Evolutionary conservation across 2,797 vertebrate genomes (phyloP), one percentile per base, ranked within the genome.

Genomic region (Argyrosomus regius): DNA sequence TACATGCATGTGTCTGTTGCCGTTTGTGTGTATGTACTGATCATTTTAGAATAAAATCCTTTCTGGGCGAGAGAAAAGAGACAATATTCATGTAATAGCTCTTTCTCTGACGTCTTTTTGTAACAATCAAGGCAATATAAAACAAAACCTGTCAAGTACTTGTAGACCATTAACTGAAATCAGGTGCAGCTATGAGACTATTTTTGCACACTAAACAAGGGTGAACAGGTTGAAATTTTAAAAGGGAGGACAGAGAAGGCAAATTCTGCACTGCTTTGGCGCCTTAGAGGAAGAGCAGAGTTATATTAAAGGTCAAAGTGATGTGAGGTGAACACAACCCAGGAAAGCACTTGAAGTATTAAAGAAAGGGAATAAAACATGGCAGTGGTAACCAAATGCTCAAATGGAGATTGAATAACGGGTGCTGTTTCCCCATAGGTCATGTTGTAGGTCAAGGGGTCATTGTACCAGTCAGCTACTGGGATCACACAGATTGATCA

Each of bases 401-500:
- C 16, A 61, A 35, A 63, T 16, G 50, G 24, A 76, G 76, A 78
- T 68, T 65, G 60, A 52, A 72, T 16, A 35, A 3, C 46, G 66
- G 63, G 53, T 14, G 58, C 26, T 48, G 16, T 41, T 39, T 73
- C 77, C 41, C 72, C 22, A 52, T 3, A 82, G 83, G 87, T 92
- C 75, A 80, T 4, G 48, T 43, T 71, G 35, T 8, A 77, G 84
- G 84, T 87, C 82, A 82, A 72, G 17, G 35, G 82, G 86, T 89
- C 87, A 67, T 1, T 43, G 65, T 58, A 57, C 3, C 13, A 63
- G 65, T 80, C 75, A 85, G 74, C 76, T 78, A 26, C 61, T 35
- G 68, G 65, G 46, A 64, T 78, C 60, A 49, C 41, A 74, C 45
- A 86, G 63, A 89, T 90, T 73, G 77, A 80, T 87, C 83, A 89